Evolutionary conservation across 2,888 invertebrate genomes (phyloP), one percentile per base, ranked within the genome.

Genomic region (Plagiodera versicolora): DNA sequence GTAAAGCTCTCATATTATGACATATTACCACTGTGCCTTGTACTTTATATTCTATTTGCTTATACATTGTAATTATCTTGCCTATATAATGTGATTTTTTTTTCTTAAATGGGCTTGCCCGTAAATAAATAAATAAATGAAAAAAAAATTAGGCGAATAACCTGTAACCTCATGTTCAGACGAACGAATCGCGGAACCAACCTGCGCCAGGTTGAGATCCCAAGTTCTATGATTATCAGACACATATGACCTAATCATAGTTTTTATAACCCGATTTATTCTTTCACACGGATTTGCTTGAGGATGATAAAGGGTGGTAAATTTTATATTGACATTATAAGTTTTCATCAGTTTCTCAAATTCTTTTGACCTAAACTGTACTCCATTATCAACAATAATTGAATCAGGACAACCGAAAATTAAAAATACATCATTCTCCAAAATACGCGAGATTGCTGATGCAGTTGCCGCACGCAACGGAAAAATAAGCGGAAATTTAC

Each of bases 261-360:
- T 74, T 58, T 74, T 72, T 1, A 76, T 18, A 0, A 72, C 72
- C 16, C 70, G 49, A 55, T 77, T 76, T 0, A 70, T 66, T 4
- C 75, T 35, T 60, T 77, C 75, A 0, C 69, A 69, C 0, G 74
- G 74, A 60, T 77, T 75, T 1, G 71, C 70, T 48, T 75, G 74
- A 0, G 73, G 71, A 19, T 72, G 64, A 54, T 77, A 76, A 1
- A 61, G 56, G 0, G 75, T 70, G 0, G 72, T 75, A 48, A 50
- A 64, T 46, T 44, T 45, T 14, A 58, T 59, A 0, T 18, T 3
- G 2, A 60, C 45, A 10, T 45, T 10, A 54, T 65, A 65, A 4
- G 18, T 47, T 4, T 61, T 16, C 30, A 32, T 24, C 5, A 61
- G 32, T 1, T 52, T 45, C 30, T 30, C 17, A 51, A 67, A 64